These are phyloP conservation scores for Hypomecis atomaria DNA, from an alignment of 2,888 invertebrate genomes.

Conservation along the genomic window DNA sequence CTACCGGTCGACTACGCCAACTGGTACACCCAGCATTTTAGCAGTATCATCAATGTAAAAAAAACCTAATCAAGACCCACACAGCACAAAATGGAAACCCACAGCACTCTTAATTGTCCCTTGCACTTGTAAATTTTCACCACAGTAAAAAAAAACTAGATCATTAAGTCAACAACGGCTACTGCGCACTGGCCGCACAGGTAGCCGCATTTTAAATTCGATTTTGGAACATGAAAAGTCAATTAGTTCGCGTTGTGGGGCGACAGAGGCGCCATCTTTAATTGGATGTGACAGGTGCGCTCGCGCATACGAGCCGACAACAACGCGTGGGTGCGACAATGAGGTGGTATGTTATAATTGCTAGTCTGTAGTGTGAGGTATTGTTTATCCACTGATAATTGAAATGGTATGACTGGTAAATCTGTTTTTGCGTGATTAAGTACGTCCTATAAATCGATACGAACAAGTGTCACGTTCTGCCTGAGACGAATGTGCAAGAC, in stretches of 20 bases:
- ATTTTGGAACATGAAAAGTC: constrained; percentile 81
- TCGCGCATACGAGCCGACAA: constrained; percentile 57
- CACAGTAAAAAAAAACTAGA: constrained; percentile 46
- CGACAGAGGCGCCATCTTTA: constrained; percentile 71
- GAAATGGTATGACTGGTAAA: background rate
- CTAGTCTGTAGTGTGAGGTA: constrained; percentile 12
- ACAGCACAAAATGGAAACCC: constrained; percentile 10
- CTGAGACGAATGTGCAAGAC: too few relatives aligned
- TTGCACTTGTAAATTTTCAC: constrained; percentile 36
- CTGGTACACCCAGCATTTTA: too few relatives aligned
- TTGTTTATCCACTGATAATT: constrained; percentile 11
- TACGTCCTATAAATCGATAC: too few relatives aligned
- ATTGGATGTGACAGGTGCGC: constrained; percentile 75
- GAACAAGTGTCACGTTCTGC: too few relatives aligned
- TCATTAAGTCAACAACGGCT: constrained; percentile 52
- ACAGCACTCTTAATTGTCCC: constrained; percentile 28
- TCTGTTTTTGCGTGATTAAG: too few relatives aligned
- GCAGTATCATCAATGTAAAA: too few relatives aligned
- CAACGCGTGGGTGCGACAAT: constrained; percentile 55
- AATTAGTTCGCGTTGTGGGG: constrained; percentile 74
- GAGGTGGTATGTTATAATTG: constrained; percentile 55
- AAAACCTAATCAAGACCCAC: background rate
- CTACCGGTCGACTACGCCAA: too few relatives aligned
- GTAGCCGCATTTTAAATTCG: constrained; percentile 58
- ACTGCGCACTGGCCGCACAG: constrained; percentile 55